Percentiles rank a stretch among this genome's conserved stretches.
Evolutionary conservation across 2,113 vertebrate species (phyloP).

Genomic region (Heptranchias perlo): DNA sequence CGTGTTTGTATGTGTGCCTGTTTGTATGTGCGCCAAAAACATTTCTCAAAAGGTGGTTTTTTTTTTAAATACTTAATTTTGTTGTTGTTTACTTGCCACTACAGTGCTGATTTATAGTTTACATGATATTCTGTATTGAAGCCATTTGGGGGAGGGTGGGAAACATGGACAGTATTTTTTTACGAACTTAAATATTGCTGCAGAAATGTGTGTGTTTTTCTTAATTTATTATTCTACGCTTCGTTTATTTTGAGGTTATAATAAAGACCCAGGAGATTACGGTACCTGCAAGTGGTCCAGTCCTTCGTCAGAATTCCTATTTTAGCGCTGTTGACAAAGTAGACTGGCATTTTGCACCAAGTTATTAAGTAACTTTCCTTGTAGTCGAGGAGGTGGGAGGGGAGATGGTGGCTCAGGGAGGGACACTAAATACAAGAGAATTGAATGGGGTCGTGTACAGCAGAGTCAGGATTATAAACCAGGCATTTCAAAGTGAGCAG

Average conservation of each 20-base stretch:
- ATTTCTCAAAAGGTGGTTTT: constrained; percentile 20
- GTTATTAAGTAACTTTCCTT: constrained; percentile 11
- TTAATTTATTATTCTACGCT: constrained; percentile 34
- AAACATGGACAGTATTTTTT: constrained; percentile 29
- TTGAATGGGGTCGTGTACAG: background rate
- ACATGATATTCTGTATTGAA: constrained; percentile 33
- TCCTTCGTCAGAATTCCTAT: background rate
- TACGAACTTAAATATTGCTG: constrained; percentile 31
- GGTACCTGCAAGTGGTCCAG: background rate
- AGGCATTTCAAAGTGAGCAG: too few species aligned
- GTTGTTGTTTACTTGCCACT: constrained; percentile 25
- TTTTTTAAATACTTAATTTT: background rate
- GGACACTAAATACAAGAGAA: background rate
- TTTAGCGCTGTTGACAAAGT: constrained; percentile 1
- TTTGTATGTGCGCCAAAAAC: too few species aligned
- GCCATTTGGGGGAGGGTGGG: background rate
- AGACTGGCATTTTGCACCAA: background rate
- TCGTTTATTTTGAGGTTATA: constrained; percentile 34
- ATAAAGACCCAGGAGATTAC: constrained; percentile 23
- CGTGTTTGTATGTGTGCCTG: background rate
- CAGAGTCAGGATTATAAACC: background rate
- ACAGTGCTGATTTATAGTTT: constrained; percentile 13
- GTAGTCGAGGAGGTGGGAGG: background rate
- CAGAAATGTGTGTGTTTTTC: constrained; percentile 19
- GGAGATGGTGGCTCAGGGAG: background rate